Percentiles rank a stretch among this genome's conserved stretches.
phyloP scores from a whole-genome alignment of 92 coral and sea anemone species.

The Zoanthus sansibaricus region DNA sequence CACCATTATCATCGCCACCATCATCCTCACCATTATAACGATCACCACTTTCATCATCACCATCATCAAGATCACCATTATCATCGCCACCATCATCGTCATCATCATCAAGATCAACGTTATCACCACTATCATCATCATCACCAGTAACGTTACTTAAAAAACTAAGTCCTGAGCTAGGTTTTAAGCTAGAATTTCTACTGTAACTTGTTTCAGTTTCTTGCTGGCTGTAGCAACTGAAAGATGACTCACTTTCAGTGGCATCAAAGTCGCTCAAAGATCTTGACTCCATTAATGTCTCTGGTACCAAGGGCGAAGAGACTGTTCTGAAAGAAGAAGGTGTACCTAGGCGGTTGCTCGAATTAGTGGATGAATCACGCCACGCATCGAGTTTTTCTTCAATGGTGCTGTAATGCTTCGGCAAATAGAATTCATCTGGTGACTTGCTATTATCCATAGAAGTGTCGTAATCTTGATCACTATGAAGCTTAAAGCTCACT shows the following conservation, averaged over 20 bases:
- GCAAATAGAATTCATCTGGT: slow-evolving; percentile 61
- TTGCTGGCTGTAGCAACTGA: slow-evolving; percentile 12
- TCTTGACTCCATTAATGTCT: not conserved
- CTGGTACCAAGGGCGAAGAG: not conserved
- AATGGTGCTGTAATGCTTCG: slow-evolving; percentile 74
- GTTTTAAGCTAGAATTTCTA: slow-evolving; percentile 1
- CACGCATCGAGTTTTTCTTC: slow-evolving; percentile 86
- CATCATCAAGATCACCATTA: not conserved
- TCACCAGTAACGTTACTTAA: not conserved
- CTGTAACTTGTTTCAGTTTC: slow-evolving; percentile 15
- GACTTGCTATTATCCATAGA: slow-evolving; percentile 33
- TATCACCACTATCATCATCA: not conserved
- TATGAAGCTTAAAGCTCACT: slow-evolving; percentile 75
- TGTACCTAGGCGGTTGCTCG: slow-evolving; percentile 57
- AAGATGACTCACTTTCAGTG: slow-evolving; percentile 12
- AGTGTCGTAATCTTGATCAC: slow-evolving; percentile 32
- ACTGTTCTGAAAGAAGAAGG: slow-evolving; percentile 43
- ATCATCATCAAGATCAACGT: not conserved
- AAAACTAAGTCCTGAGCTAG: not conserved
- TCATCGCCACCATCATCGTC: not conserved
- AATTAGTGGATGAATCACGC: slow-evolving; percentile 73
- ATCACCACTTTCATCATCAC: not conserved
- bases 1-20: not conserved
- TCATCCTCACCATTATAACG: not conserved
- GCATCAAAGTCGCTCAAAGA: not conserved